Percentiles rank a stretch among this genome's conserved stretches.
Evolutionary conservation across 2,888 invertebrate species (phyloP).

Genomic region (Oligia latruncula): DNA sequence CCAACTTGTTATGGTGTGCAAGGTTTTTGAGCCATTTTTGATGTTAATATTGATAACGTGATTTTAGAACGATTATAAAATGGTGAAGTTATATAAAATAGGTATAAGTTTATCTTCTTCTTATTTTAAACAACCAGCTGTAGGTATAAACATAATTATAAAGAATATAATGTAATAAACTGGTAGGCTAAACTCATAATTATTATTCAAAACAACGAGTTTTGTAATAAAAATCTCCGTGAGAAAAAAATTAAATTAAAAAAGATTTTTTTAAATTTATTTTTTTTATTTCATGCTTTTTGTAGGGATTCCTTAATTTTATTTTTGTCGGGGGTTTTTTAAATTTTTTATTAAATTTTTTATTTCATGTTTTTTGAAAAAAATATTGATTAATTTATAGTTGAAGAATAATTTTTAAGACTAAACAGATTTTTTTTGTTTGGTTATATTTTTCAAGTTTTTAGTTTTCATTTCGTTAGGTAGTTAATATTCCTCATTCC

Average conservation of each 20-base stretch:
- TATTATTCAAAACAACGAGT: not conserved
- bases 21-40: not conserved
- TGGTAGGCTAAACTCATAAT: not conserved
- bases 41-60: conserved; percentile 9
- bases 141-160: not conserved
- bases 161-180: not conserved
- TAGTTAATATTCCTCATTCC: too few relatives aligned
- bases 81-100: not conserved
- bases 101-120: not conserved
- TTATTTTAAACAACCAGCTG: not conserved
- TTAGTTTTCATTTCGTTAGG: too few relatives aligned
- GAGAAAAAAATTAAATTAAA: not conserved
- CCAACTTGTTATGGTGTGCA: conserved; percentile 32
- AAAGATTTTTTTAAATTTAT: too few relatives aligned
- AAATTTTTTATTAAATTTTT: too few relatives aligned
- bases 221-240: not conserved
- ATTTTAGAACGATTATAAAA: not conserved
- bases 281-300: too few relatives aligned
- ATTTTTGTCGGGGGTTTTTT: too few relatives aligned
- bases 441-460: too few relatives aligned
- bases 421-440: too few relatives aligned
- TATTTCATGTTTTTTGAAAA: too few relatives aligned
- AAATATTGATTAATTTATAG: too few relatives aligned
- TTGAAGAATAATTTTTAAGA: too few relatives aligned
- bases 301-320: too few relatives aligned